Percentiles rank a stretch among this genome's conserved stretches.
phyloP scores from a whole-genome alignment of 2,888 invertebrate genomes.

The Neocrepidodera transversa region DNA sequence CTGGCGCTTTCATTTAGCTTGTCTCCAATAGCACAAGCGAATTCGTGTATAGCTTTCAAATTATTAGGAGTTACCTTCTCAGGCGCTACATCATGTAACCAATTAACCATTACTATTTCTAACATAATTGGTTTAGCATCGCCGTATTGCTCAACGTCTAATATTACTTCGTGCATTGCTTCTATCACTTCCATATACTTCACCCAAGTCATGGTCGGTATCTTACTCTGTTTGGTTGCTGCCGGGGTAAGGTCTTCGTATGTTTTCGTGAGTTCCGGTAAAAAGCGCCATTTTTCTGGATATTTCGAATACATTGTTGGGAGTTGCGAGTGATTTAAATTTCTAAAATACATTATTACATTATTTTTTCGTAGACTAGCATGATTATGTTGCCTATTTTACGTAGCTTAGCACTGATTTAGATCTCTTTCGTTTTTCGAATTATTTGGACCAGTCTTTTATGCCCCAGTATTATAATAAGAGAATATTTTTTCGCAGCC shows the following conservation, averaged over 20 bases:
- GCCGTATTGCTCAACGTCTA: background rate
- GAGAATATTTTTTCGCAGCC: too few relatives aligned
- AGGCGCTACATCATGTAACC: background rate
- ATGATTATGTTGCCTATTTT: too few relatives aligned
- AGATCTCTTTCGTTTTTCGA: too few relatives aligned
- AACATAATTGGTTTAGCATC: background rate
- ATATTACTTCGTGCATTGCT: background rate
- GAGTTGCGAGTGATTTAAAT: too few relatives aligned
- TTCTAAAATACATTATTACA: too few relatives aligned
- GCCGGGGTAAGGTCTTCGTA: background rate
- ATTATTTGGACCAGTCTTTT: too few relatives aligned
- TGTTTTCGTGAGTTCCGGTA: background rate
- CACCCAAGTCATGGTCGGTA: background rate
- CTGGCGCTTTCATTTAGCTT: too few relatives aligned
- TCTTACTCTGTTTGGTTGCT: background rate
- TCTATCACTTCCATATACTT: background rate
- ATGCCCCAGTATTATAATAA: too few relatives aligned
- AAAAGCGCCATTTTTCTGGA: background rate
- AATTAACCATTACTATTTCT: background rate
- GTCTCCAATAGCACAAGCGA: conserved; percentile 4
- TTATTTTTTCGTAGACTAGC: too few relatives aligned
- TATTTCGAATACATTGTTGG: too few relatives aligned
- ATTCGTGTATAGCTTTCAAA: background rate
- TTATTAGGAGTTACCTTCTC: background rate
- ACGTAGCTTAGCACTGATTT: too few relatives aligned